A percentile compares a stretch with the other conserved stretches of the same genome.
phyloP scores from a whole-genome alignment of 1,140 invertebrate species.

The Proctacanthus coquilletti region DNA sequence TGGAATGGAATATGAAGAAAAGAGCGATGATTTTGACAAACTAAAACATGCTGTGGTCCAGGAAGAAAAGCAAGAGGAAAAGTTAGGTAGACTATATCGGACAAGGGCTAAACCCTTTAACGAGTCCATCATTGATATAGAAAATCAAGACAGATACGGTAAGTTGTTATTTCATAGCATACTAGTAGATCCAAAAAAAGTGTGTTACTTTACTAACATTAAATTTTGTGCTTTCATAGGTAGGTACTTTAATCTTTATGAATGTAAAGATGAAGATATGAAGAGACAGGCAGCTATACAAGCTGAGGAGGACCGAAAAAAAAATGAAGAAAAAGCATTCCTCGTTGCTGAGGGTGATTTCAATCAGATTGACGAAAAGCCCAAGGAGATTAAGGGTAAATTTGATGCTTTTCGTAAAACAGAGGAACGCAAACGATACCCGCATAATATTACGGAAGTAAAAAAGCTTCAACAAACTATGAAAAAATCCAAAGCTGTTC shows the following conservation, averaged over 20 bases:
- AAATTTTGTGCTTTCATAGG: not conserved
- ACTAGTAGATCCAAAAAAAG: slow-evolving; percentile 4
- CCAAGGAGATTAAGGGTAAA: slow-evolving; percentile 12
- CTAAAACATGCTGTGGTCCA: not conserved
- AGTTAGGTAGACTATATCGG: slow-evolving; percentile 16
- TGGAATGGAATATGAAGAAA: slow-evolving; percentile 10
- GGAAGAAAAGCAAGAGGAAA: not conserved
- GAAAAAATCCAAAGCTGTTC: slow-evolving; percentile 16
- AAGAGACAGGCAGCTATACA: slow-evolving; percentile 13
- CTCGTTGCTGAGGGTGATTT: slow-evolving; percentile 10
- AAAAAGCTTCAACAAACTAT: slow-evolving; percentile 17
- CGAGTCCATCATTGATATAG: slow-evolving; percentile 13
- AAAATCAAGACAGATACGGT: slow-evolving; percentile 15
- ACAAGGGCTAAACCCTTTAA: slow-evolving; percentile 17
- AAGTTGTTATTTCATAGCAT: slow-evolving; percentile 18
- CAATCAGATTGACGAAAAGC: slow-evolving; percentile 18
- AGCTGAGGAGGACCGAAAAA: slow-evolving; percentile 12
- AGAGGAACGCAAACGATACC: slow-evolving; percentile 12
- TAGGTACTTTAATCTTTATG: slow-evolving; percentile 1
- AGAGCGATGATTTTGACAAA: slow-evolving; percentile 4
- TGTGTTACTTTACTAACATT: not conserved
- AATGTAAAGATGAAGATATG: slow-evolving; percentile 7
- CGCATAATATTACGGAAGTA: slow-evolving; percentile 18
- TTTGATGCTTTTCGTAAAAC: slow-evolving; percentile 12
- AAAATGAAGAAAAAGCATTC: not conserved